A percentile compares a stretch with the other conserved stretches of the same genome.
Evolutionary conservation across 2,888 invertebrate species (phyloP).

Genomic region (Andrena bucephala): DNA sequence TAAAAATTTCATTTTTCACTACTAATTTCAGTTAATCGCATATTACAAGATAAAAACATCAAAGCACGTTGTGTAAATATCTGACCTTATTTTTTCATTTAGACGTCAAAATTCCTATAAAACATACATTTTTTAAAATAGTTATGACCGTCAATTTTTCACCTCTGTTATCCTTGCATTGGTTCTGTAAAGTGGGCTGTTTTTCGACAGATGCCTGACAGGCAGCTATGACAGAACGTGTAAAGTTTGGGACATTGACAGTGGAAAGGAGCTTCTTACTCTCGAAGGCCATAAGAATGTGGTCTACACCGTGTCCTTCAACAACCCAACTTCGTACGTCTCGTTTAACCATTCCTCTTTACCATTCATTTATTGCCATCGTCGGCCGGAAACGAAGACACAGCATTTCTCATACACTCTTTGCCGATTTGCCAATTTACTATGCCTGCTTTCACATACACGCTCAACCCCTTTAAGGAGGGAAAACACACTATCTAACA

Average conservation of each 20-base stretch:
- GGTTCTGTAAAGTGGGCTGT: background rate
- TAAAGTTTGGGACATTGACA: conserved; percentile 91
- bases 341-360: conserved; percentile 53
- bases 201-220: conserved; percentile 89
- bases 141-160: background rate
- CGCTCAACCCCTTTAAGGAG: no score
- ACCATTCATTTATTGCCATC: conserved; percentile 26
- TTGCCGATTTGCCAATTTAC: conserved; percentile 1
- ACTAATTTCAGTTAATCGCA: no score
- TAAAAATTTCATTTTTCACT: no score
- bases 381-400: conserved; percentile 44
- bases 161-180: background rate
- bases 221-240: conserved; percentile 95
- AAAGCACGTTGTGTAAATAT: no score
- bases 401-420: conserved; percentile 12
- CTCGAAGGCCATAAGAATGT: conserved; percentile 92
- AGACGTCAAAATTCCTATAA: no score
- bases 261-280: conserved; percentile 89
- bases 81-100: no score
- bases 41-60: no score
- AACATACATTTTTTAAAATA: no score
- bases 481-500: no score
- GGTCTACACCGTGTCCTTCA: conserved; percentile 92
- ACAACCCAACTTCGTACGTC: conserved; percentile 90
- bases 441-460: background rate